Evolutionary conservation across 2,113 vertebrate species (phyloP), one percentile per base, ranked within the genome.

Genomic region (Colistium nudipinnis): DNA sequence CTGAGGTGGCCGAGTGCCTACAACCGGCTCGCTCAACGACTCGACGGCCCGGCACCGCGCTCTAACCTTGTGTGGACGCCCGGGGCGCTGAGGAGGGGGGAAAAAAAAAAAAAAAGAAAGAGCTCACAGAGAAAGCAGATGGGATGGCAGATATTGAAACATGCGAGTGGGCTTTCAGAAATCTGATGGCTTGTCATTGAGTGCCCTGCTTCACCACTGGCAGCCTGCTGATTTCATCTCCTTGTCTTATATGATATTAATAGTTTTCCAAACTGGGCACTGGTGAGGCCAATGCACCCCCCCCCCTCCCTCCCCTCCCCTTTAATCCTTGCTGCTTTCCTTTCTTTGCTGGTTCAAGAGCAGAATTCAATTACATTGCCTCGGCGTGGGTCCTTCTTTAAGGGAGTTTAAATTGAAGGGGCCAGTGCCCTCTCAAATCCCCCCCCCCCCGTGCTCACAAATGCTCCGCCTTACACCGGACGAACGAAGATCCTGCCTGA

Each of bases 401-500:
- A 41, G 55, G 48, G 14, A 19, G 59, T 56, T 56, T 43, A 41
- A 43, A 66, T 5, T 33, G 19, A 52, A 61, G 33, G 38, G 43
- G 48, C 49, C 51, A 72, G 43, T 48, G 53, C 27, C 62, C 43
- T 59, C 53, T 47, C 39, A 51, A 54, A 54, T 14, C 41, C 7
- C 36, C 41, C 7, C 36, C 39, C 39, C 36, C 12, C 20, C 9
- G 4, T 22, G 28, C 47, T 75, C 55, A 35, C 67, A 78, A 84
- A 63, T 71, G 72, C 66, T 74, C 57, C 62, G 57, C 43, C 41
- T 71, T 60, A 70, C 20, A 72, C 77, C 39, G 77, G 70, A 68
- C 77, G 77, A 87, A 83, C 68, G 78, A 48, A 30, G 60, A 43
- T 28, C 41, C 63, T 16, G 65, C 57, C 61, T 78, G 73, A 87